A percentile compares a stretch with the other conserved stretches of the same genome.
Evolutionary conservation across 2,797 vertebrate species (phyloP).

Genomic region (Selene dorsalis): DNA sequence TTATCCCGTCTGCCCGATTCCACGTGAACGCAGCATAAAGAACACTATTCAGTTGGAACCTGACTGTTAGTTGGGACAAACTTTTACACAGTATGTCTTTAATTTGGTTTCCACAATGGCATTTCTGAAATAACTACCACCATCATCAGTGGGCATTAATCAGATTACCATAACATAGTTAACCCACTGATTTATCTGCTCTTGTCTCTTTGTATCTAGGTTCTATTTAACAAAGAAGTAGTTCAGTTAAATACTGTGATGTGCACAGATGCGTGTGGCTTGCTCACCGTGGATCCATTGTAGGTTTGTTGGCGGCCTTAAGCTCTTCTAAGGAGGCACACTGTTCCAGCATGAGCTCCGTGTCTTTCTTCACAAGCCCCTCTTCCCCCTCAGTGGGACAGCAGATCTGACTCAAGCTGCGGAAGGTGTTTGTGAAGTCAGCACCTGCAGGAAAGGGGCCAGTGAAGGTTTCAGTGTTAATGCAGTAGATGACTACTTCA

Average conservation of each 20-base stretch:
- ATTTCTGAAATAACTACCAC: neutral
- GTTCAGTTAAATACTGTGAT: neutral
- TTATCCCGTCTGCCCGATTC: too few species aligned
- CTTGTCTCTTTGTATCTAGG: neutral
- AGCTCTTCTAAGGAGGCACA: slow-evolving; percentile 94
- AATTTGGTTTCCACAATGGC: neutral
- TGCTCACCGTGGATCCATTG: slow-evolving; percentile 93
- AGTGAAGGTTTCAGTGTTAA: neutral
- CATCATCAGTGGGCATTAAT: neutral
- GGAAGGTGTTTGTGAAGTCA: slow-evolving; percentile 97
- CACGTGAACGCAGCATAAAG: too few species aligned
- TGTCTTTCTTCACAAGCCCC: slow-evolving; percentile 60
- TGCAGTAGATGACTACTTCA: neutral
- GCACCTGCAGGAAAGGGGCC: slow-evolving; percentile 81
- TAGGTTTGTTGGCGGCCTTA: slow-evolving; percentile 89
- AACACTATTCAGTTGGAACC: too few species aligned
- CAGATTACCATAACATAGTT: neutral
- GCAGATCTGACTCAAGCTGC: slow-evolving; percentile 87
- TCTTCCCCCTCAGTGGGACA: slow-evolving; percentile 71
- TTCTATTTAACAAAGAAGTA: neutral
- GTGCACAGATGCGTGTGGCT: neutral
- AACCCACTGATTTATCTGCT: neutral
- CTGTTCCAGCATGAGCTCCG: slow-evolving; percentile 87
- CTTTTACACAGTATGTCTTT: too few species aligned
- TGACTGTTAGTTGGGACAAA: too few species aligned